phyloP scores from a whole-genome alignment of 1,140 invertebrate genomes.

The Spodoptera frugiperda region DNA sequence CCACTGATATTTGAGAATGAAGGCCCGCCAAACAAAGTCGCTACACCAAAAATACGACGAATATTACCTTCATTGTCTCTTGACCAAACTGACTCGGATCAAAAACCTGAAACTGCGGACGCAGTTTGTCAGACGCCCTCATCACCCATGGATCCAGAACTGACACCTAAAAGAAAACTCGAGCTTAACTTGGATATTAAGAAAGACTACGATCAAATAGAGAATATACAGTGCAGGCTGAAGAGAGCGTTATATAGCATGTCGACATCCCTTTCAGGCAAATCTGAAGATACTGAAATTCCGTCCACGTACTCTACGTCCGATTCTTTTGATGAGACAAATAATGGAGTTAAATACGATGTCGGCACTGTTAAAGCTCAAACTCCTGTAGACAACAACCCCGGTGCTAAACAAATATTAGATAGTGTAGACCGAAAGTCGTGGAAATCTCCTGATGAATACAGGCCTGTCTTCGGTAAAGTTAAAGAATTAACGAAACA shows the following conservation, averaged over 20 bases:
- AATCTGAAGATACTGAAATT: slow-evolving; percentile 75
- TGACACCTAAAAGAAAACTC: slow-evolving; percentile 54
- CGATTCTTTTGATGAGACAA: slow-evolving; percentile 69
- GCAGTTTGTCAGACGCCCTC: slow-evolving; percentile 77
- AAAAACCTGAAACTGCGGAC: slow-evolving; percentile 70
- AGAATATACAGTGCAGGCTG: slow-evolving; percentile 70
- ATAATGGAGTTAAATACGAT: slow-evolving; percentile 53
- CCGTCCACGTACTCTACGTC: slow-evolving; percentile 74
- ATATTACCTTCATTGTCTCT: slow-evolving; percentile 78
- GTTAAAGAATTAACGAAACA: slow-evolving; percentile 89
- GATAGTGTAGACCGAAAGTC: slow-evolving; percentile 85
- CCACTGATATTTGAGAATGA: slow-evolving; percentile 82
- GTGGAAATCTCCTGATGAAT: slow-evolving; percentile 88
- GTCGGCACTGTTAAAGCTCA: slow-evolving; percentile 47
- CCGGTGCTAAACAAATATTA: slow-evolving; percentile 65
- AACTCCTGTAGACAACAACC: slow-evolving; percentile 52
- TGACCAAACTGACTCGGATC: slow-evolving; percentile 68
- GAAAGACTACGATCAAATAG: slow-evolving; percentile 66
- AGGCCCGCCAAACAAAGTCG: slow-evolving; percentile 61
- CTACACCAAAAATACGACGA: slow-evolving; percentile 75
- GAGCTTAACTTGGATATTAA: slow-evolving; percentile 70
- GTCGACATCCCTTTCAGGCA: slow-evolving; percentile 72
- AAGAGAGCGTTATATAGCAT: slow-evolving; percentile 71
- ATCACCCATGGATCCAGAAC: slow-evolving; percentile 61
- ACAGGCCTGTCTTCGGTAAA: slow-evolving; percentile 87